Base-by-base conservation (phyloP, 2,888 invertebrate genomes). In the Macrophya annulata region DNA sequence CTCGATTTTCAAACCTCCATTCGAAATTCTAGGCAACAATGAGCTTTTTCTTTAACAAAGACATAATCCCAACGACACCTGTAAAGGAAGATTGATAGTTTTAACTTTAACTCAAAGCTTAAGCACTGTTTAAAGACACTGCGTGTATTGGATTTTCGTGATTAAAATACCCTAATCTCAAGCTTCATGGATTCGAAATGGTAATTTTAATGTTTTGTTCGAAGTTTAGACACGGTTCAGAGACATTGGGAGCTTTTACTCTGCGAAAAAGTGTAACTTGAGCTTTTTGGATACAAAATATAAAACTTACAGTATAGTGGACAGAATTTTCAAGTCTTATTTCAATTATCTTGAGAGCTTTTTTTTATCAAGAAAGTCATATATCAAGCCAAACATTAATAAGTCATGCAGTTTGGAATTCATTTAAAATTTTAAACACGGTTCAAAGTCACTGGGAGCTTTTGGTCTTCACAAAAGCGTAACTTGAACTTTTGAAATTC, bases 1-100 rank as follows among this genome's bases (percentile, higher is more conserved):
- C 72, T 71, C 40, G 45, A 74, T 21, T 74, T 74, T 74, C 72
- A n/a, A 74, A 45, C 43, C 45, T 74, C 72, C 45, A 45, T 74
- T 31, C 37, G 68, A 68, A 37, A 68, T 68, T 68, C 37, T 62
- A 25, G 3, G 25, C 15, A 31, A 37, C 37, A 68, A 68, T 68
- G 15, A 68, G 37, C 68, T 68, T 68, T 17, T 68, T 25, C 25
- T 15, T 15, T 71, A 37, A 71, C 37, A 40, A 71, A 71, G 37
- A 40, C 71, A 71, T 71, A 71, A 71, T 37, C 71, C 71, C 4
- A 62, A 71, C 40, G 40, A 31, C 17, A 71, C 37, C 31, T 40
- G 17, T 40, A 31, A 31, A 71, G 10, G 71, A 71, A 71, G 71
- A 71, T 40, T 40, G 37, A 71, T 71, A 31, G 37, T 71, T 71